Evolutionary conservation across 2,113 vertebrate genomes (phyloP).

Genomic region (Haplochromis vanheusdeni): DNA sequence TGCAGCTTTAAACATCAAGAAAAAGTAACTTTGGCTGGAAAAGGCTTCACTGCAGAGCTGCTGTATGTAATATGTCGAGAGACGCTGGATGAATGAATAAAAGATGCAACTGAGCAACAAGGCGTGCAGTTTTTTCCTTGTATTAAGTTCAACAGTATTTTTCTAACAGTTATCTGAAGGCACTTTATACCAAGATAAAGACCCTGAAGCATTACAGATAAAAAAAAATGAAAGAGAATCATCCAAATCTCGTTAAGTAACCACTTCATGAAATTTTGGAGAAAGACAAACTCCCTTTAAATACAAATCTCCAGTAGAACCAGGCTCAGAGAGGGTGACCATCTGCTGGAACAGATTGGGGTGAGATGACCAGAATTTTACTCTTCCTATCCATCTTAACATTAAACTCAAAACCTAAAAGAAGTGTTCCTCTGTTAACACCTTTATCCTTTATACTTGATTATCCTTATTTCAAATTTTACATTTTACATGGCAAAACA

Average conservation of each 20-base stretch:
- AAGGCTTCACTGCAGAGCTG: slow-evolving; percentile 49
- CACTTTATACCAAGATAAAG: neutral
- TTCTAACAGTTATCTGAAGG: neutral
- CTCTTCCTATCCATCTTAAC: neutral
- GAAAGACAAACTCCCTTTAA: neutral
- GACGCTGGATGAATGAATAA: slow-evolving; percentile 67
- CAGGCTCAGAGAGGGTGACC: neutral
- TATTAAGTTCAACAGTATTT: neutral
- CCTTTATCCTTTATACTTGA: neutral
- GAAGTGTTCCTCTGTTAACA: neutral
- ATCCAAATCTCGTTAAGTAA: neutral
- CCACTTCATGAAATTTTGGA: neutral
- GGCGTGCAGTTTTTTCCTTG: neutral
- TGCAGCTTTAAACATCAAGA: slow-evolving; percentile 37
- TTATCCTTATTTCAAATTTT: neutral
- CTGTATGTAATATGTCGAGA: slow-evolving; percentile 36
- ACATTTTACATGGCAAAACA: neutral
- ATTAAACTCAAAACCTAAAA: neutral
- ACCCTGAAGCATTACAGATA: neutral
- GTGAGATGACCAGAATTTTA: neutral
- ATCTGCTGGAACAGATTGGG: neutral
- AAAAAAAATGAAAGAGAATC: neutral
- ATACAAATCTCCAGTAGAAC: neutral
- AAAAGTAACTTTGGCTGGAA: slow-evolving; percentile 11
- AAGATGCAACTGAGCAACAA: slow-evolving; percentile 54